phyloP scores from a whole-genome alignment of 2,797 vertebrate species.

The Acanthiza pusilla region DNA sequence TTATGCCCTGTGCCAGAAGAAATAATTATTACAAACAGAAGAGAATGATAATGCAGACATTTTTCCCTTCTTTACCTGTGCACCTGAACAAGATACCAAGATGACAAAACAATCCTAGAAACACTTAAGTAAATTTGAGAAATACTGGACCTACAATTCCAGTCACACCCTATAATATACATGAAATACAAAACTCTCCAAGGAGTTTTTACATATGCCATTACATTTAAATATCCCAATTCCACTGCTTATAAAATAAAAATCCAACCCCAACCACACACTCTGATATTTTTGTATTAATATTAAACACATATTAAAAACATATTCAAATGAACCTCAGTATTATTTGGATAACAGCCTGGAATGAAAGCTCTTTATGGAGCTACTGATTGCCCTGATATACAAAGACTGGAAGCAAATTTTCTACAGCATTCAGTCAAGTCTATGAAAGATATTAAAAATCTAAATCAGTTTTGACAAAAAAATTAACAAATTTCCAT shows the following conservation, averaged over 20 bases:
- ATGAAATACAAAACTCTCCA: neutral
- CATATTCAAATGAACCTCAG: neutral
- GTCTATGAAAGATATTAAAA: neutral
- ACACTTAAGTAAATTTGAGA: neutral
- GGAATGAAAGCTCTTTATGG: neutral
- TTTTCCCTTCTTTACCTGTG: neutral
- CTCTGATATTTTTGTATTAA: neutral
- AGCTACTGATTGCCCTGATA: neutral
- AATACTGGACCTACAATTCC: fast-evolving
- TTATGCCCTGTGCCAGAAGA: neutral
- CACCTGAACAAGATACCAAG: neutral
- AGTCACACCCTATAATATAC: neutral
- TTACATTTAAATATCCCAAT: neutral
- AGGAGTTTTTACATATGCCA: neutral
- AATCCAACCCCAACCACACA: neutral
- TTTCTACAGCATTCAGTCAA: neutral
- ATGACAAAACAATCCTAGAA: neutral
- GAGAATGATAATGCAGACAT: neutral
- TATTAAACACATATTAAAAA: neutral
- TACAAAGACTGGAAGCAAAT: neutral
- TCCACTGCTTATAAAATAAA: neutral
- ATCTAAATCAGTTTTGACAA: neutral
- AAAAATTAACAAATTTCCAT: neutral
- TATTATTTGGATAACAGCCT: neutral
- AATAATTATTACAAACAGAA: neutral